Percentiles rank a stretch among this genome's conserved stretches.
Conservation (phyloP, 2,888 invertebrate genomes). For the Parnassius glacialis region DNA sequence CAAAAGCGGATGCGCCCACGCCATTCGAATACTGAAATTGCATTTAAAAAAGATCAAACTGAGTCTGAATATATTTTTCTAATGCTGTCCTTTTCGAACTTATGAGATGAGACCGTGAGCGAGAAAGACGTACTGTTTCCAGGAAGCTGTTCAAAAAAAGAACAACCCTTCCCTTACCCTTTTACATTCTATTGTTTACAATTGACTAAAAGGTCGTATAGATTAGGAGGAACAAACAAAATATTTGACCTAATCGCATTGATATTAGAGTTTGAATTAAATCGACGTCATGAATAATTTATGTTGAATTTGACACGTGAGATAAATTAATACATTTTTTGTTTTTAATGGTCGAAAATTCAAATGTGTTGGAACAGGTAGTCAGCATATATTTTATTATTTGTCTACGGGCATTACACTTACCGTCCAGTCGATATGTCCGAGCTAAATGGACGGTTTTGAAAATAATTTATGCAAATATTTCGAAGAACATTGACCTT, state of each 20-base stretch:
- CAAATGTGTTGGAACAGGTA: constrained; percentile 67
- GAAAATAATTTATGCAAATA: constrained; percentile 64
- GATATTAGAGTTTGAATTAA: constrained; percentile 43
- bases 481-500: constrained; percentile 61
- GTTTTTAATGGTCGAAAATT: constrained; percentile 42
- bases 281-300: constrained; percentile 29
- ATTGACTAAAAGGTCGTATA: constrained; percentile 52
- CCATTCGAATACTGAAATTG: constrained; percentile 76
- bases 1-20: constrained; percentile 76
- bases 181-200: constrained; percentile 71
- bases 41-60: constrained; percentile 53
- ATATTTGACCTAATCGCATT: constrained; percentile 39
- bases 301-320: constrained; percentile 32
- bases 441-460: constrained; percentile 37
- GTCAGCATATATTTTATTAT: constrained; percentile 51
- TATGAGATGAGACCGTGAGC: constrained; percentile 34
- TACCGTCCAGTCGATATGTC: constrained; percentile 25
- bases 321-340: constrained; percentile 59
- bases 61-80: constrained; percentile 40
- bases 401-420: constrained; percentile 35
- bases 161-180: constrained; percentile 77
- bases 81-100: constrained; percentile 46
- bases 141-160: constrained; percentile 78
- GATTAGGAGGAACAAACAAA: constrained; percentile 36
- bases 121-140: constrained; percentile 57